These are phyloP conservation scores for Leptinotarsa undecemlineata DNA, from an alignment of 1,140 invertebrate species.

Conservation along the genomic window DNA sequence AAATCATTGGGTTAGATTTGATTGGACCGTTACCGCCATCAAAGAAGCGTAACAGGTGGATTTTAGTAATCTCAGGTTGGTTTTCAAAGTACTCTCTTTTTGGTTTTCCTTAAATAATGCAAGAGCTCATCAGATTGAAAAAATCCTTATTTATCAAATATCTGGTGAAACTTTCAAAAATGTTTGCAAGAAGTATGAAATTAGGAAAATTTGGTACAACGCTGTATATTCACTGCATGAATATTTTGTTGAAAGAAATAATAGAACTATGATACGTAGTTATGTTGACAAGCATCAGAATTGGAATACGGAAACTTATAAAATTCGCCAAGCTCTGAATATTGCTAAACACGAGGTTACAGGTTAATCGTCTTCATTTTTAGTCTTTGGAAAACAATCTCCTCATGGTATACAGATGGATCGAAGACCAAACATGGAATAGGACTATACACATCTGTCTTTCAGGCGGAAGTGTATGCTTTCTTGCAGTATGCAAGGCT, in stretches of 20 bases:
- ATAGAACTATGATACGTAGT: conserved; percentile 2
- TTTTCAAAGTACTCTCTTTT: conserved; percentile 1
- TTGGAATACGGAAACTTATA: conserved; percentile 22
- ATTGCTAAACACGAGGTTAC: conserved; percentile 17
- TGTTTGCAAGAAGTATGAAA: conserved; percentile 1
- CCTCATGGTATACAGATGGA: too few species aligned
- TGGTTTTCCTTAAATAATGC: background rate
- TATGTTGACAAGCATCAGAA: conserved; percentile 25
- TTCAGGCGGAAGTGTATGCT: too few species aligned
- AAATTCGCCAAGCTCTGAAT: conserved; percentile 22
- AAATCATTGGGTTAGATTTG: conserved; percentile 48
- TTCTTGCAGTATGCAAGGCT: too few species aligned
- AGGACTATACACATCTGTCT: too few species aligned
- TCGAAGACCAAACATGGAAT: too few species aligned
- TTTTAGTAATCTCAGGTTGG: conserved; percentile 19
- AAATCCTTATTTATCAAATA: conserved; percentile 21
- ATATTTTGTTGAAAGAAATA: background rate
- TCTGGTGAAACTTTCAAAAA: background rate
- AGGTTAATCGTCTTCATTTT: conserved; percentile 8
- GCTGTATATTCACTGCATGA: background rate
- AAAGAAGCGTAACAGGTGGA: conserved; percentile 35
- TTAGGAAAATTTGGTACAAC: background rate
- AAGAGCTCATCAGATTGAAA: background rate
- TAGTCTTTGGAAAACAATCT: conserved; percentile 22
- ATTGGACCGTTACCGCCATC: conserved; percentile 40